These are phyloP conservation scores for Sebastes goodei DNA, from an alignment of 2,797 vertebrate genomes.

Conservation along the genomic window DNA sequence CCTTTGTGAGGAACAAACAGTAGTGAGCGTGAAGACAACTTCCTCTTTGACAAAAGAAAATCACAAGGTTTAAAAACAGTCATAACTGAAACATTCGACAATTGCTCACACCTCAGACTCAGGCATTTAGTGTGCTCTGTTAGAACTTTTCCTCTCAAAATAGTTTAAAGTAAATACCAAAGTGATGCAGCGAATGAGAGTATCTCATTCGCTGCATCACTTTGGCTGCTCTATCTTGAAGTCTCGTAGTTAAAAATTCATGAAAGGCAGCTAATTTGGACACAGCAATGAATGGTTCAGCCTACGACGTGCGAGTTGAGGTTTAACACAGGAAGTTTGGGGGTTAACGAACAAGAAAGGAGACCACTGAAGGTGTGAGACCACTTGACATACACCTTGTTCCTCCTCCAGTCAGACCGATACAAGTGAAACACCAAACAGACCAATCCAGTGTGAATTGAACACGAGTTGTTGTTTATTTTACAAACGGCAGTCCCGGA, in stretches of 20 bases:
- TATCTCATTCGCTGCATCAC: too few relatives aligned
- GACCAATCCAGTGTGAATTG: neutral
- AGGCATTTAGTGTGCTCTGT: neutral
- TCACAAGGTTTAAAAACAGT: constrained; percentile 17
- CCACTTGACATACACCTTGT: neutral
- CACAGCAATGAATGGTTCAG: neutral
- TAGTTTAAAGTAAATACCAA: neutral
- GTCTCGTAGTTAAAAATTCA: neutral
- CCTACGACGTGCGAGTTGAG: neutral
- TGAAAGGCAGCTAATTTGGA: neutral
- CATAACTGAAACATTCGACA: neutral
- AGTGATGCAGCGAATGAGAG: neutral
- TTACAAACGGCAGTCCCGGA: neutral
- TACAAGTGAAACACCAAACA: neutral
- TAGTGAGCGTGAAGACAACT: constrained; percentile 1
- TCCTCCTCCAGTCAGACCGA: neutral
- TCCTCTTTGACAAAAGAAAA: constrained; percentile 30
- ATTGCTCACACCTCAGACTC: neutral
- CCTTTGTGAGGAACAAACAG: neutral
- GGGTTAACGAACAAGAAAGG: neutral
- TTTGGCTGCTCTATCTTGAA: neutral
- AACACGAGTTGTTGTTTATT: neutral
- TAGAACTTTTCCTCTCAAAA: neutral
- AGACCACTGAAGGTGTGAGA: constrained; percentile 16
- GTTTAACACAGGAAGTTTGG: constrained; percentile 55